phyloP scores from a whole-genome alignment of 2,888 invertebrate species.

The Dastarcus helophoroides region DNA sequence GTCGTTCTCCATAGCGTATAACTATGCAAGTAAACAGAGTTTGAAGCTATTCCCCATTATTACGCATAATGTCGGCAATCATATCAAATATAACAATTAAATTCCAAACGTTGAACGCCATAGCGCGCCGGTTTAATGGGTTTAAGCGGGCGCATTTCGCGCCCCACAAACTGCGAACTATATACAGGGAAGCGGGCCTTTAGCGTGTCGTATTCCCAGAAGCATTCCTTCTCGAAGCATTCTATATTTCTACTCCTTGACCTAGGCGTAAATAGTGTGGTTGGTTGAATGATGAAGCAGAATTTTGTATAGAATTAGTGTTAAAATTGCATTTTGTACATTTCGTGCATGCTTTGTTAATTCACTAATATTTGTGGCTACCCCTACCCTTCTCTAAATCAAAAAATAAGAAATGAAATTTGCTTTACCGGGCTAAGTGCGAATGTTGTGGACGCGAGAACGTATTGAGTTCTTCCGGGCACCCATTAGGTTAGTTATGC shows the following conservation, averaged over 20 bases:
- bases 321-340: conserved; percentile 36
- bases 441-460: conserved; percentile 15
- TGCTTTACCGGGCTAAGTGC: conserved; percentile 14
- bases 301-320: conserved; percentile 24
- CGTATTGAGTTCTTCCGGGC: conserved; percentile 19
- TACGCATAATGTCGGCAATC: no score
- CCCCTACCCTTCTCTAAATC: no score
- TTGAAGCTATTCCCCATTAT: no score
- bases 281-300: conserved; percentile 14
- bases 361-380: conserved; percentile 20
- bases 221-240: conserved; percentile 36
- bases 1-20: no score
- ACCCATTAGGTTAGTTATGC: no score
- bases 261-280: conserved; percentile 18
- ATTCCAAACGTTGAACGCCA: no score
- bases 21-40: no score
- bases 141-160: no score
- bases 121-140: no score
- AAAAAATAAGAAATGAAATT: conserved; percentile 1
- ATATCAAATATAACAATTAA: no score
- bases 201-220: conserved; percentile 16
- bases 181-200: no score
- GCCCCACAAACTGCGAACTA: no score
- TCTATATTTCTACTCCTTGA: conserved; percentile 31
- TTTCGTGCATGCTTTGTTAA: conserved; percentile 36